A percentile compares a stretch with the other conserved stretches of the same genome.
These are phyloP conservation scores for Leucoma salicis DNA, from an alignment of 2,888 invertebrate species.

Conservation along the genomic window DNA sequence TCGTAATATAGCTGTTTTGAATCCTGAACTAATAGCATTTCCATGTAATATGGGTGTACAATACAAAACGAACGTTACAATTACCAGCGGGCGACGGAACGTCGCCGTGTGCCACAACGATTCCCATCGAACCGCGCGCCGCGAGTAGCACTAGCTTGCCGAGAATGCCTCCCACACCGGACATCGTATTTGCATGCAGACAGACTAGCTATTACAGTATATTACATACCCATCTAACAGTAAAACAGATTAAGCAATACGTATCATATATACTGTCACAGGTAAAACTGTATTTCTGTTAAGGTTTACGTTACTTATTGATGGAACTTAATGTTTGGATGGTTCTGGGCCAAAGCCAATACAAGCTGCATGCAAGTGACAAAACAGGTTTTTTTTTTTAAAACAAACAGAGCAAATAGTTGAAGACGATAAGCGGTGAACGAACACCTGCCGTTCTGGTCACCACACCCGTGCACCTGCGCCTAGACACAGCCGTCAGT, in stretches of 20 bases:
- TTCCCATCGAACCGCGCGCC: slow-evolving; percentile 17
- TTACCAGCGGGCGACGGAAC: slow-evolving; percentile 1
- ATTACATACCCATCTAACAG: slow-evolving; percentile 15
- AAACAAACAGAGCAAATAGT: slow-evolving; percentile 41
- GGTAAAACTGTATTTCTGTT: too few relatives aligned
- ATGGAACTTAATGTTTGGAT: too few relatives aligned
- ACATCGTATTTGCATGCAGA: slow-evolving; percentile 36
- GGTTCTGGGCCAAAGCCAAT: too few relatives aligned
- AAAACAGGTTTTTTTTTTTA: slow-evolving; percentile 18
- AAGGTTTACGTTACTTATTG: too few relatives aligned
- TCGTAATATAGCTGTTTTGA: too few relatives aligned
- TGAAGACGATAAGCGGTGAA: slow-evolving; percentile 20
- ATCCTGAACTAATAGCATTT: slow-evolving; percentile 16
- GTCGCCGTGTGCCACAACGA: slow-evolving; percentile 10
- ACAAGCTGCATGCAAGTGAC: slow-evolving; percentile 3
- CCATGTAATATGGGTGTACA: slow-evolving; percentile 7
- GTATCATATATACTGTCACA: too few relatives aligned
- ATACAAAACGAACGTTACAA: slow-evolving; percentile 13
- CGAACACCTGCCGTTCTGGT: slow-evolving; percentile 50
- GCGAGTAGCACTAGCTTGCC: slow-evolving; percentile 9
- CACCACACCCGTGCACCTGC: slow-evolving; percentile 39
- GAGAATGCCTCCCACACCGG: slow-evolving; percentile 23
- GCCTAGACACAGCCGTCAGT: slow-evolving; percentile 11
- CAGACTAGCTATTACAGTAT: slow-evolving; percentile 9
- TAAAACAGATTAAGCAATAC: slow-evolving; percentile 10